phyloP scores from a whole-genome alignment of 2,888 invertebrate species.

The Habroteleia sp. region DNA sequence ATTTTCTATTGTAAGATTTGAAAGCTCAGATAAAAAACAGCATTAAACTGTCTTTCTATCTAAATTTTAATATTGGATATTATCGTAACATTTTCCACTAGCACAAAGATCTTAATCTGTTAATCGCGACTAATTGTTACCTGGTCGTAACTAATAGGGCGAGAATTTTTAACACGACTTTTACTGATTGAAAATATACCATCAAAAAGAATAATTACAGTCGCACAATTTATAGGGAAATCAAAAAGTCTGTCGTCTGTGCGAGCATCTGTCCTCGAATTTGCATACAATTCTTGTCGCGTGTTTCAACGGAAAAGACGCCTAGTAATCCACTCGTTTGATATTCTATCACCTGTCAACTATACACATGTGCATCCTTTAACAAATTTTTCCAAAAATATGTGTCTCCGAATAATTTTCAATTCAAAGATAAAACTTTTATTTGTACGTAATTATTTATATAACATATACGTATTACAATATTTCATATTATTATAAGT shows the following conservation, averaged over 20 bases:
- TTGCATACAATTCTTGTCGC: conserved; percentile 79
- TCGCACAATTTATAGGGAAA: conserved; percentile 29
- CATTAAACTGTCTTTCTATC: too few relatives aligned
- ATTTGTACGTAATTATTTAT: too few relatives aligned
- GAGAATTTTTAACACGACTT: conserved; percentile 1
- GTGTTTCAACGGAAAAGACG: conserved; percentile 68
- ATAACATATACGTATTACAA: too few relatives aligned
- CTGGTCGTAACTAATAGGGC: conserved; percentile 13
- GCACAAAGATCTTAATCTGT: conserved; percentile 8
- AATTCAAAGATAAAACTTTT: too few relatives aligned
- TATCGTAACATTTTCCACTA: too few relatives aligned
- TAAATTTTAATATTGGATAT: too few relatives aligned
- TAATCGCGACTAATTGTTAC: conserved; percentile 15
- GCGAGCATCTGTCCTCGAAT: conserved; percentile 74
- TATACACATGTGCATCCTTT: conserved; percentile 60
- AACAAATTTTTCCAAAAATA: background rate
- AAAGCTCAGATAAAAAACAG: too few relatives aligned
- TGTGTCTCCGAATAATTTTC: too few relatives aligned
- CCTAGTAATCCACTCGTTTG: conserved; percentile 44
- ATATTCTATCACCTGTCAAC: conserved; percentile 66
- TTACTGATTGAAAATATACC: background rate
- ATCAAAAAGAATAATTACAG: conserved; percentile 8
- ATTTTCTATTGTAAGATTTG: background rate
- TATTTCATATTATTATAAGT: too few relatives aligned
- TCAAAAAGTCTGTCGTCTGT: conserved; percentile 45